Conservation (phyloP, 1,140 invertebrate genomes). For the Eulimnadia texana region DNA sequence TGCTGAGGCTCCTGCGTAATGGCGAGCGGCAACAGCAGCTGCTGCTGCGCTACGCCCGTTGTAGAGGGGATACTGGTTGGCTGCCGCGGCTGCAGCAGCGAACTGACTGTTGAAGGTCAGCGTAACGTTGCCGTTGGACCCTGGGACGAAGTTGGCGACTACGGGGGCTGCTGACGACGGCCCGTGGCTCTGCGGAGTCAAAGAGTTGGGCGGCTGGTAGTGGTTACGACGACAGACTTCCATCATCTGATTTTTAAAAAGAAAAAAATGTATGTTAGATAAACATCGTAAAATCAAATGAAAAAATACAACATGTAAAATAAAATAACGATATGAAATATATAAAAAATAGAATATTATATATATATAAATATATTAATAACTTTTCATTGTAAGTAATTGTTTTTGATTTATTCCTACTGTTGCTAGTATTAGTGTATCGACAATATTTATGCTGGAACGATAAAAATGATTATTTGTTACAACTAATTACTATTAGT, state of each 20-base stretch:
- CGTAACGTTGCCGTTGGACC: conserved; percentile 66
- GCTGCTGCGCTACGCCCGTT: conserved; percentile 38
- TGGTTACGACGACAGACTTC: conserved; percentile 48
- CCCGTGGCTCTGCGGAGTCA: conserved; percentile 17
- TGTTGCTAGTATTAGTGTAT: too few relatives aligned
- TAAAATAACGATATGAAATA: not conserved
- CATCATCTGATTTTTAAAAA: conserved; percentile 56
- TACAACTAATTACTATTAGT: too few relatives aligned
- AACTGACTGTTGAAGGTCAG: conserved; percentile 72
- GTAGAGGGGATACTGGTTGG: conserved; percentile 42
- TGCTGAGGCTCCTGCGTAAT: conserved; percentile 34
- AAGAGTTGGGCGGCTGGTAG: conserved; percentile 20
- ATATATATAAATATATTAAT: not conserved
- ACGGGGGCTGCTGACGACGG: conserved; percentile 24
- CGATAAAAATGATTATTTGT: too few relatives aligned
- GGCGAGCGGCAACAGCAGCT: conserved; percentile 38
- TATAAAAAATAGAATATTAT: not conserved
- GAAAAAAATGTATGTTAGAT: too few relatives aligned
- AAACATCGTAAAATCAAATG: too few relatives aligned
- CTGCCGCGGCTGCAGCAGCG: conserved; percentile 41
- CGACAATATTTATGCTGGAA: too few relatives aligned
- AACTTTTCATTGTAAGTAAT: too few relatives aligned
- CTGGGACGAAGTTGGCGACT: conserved; percentile 50
- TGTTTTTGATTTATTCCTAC: too few relatives aligned
- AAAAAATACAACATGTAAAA: not conserved